Conservation (phyloP, 2,888 invertebrate genomes). For the Lithophane semibrunnea region DNA sequence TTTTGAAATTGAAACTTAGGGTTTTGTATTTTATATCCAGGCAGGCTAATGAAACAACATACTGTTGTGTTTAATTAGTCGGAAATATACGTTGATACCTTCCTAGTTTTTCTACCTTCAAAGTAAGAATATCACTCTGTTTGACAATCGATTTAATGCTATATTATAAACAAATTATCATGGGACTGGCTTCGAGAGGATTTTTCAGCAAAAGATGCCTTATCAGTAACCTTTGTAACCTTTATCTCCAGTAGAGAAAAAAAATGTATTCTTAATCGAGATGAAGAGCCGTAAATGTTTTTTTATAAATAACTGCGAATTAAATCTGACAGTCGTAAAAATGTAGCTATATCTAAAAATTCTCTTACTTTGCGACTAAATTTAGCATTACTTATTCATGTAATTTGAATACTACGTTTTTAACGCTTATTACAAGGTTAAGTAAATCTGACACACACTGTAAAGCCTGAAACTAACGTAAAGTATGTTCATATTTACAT, state of each 20-base stretch:
- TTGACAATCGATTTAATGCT: not conserved
- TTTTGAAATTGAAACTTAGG: not conserved
- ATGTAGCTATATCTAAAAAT: conserved; percentile 3
- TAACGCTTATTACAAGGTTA: conserved; percentile 13
- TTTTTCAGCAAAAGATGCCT: not conserved
- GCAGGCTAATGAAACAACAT: too few relatives aligned
- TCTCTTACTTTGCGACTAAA: not conserved
- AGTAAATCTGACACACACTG: not conserved
- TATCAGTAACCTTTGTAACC: too few relatives aligned
- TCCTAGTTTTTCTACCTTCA: not conserved
- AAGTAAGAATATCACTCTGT: not conserved
- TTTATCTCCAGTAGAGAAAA: not conserved
- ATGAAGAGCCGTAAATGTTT: not conserved
- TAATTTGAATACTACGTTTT: conserved; percentile 34
- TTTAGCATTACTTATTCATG: conserved; percentile 14
- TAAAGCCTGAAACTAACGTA: not conserved
- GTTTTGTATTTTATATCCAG: not conserved
- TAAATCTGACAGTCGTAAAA: not conserved
- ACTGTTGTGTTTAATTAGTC: too few relatives aligned
- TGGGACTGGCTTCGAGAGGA: not conserved
- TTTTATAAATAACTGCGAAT: conserved; percentile 3
- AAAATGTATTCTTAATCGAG: not conserved
- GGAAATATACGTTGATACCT: not conserved
- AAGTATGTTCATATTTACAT: conserved; percentile 4
- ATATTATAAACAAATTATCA: not conserved